A percentile compares a stretch with the other conserved stretches of the same genome.
These are phyloP conservation scores for Oxygymnocypris stewartii DNA, from an alignment of 2,113 vertebrate genomes.

Conservation along the genomic window DNA sequence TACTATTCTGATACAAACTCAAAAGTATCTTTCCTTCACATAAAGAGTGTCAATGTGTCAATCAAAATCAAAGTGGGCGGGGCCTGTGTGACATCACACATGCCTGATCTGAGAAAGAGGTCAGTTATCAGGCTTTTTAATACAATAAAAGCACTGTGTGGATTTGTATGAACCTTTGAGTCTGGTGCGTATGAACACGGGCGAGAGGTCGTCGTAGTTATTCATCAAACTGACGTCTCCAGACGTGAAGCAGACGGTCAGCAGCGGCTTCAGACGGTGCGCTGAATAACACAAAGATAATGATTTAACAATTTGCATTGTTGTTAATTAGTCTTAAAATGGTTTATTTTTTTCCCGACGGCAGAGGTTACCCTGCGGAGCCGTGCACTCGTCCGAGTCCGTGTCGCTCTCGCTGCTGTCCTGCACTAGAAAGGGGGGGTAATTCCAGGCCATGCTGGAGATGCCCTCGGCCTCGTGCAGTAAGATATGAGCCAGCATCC, in stretches of 20 bases:
- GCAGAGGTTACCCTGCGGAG: slow-evolving; percentile 81
- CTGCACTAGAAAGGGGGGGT: slow-evolving; percentile 94
- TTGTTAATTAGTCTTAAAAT: too few relatives aligned
- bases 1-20: too few relatives aligned
- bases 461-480: slow-evolving; percentile 96
- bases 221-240: slow-evolving; percentile 98
- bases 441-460: slow-evolving; percentile 97
- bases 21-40: too few relatives aligned
- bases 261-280: slow-evolving; percentile 87
- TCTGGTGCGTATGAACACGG: slow-evolving; percentile 87
- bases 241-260: slow-evolving; percentile 97
- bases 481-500: slow-evolving; percentile 95
- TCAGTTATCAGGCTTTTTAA: too few relatives aligned
- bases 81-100: too few relatives aligned
- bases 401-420: slow-evolving; percentile 98
- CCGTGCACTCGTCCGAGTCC: slow-evolving; percentile 89
- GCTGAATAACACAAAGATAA: slow-evolving; percentile 60
- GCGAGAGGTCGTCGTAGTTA: slow-evolving; percentile 95
- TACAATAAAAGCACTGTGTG: too few relatives aligned
- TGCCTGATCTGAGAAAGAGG: too few relatives aligned
- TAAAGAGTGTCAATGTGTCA: too few relatives aligned
- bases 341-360: too few relatives aligned
- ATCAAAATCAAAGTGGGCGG: too few relatives aligned
- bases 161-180: slow-evolving; percentile 79
- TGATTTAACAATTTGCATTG: too few relatives aligned